Conservation (phyloP, 2,888 invertebrate species). For the Dendrolimus pini region DNA sequence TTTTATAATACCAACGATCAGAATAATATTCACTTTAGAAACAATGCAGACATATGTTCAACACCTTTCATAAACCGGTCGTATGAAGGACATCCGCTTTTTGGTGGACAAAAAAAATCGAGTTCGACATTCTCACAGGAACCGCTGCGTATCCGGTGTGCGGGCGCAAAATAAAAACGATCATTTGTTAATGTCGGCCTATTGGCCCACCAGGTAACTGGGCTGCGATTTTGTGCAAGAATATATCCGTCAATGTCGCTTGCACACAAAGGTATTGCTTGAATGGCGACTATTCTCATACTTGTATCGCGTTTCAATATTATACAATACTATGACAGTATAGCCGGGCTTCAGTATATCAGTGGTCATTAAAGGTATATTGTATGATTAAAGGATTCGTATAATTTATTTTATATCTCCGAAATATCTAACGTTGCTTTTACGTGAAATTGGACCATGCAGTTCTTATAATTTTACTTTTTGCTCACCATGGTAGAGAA, state of each 20-base stretch:
- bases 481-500: no score
- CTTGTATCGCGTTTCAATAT: no score
- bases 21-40: conserved; percentile 44
- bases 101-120: conserved; percentile 64
- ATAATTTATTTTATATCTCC: no score
- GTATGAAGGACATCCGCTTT: conserved; percentile 75
- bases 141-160: conserved; percentile 70
- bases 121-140: conserved; percentile 74
- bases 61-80: conserved; percentile 76
- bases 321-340: no score
- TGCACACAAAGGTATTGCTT: not conserved
- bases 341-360: no score
- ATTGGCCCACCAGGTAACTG: conserved; percentile 47
- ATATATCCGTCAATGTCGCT: conserved; percentile 32
- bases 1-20: no score
- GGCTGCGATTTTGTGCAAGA: conserved; percentile 28
- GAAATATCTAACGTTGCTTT: no score
- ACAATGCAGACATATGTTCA: conserved; percentile 70
- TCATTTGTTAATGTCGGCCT: conserved; percentile 63
- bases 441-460: no score
- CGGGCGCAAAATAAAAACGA: conserved; percentile 66
- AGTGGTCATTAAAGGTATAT: no score
- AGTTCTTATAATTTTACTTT: no score
- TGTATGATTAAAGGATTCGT: no score
- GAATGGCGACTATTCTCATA: not conserved